Conservation (phyloP, 53 echinoderm and acorn worm species). For the Paracentrotus lividus region DNA sequence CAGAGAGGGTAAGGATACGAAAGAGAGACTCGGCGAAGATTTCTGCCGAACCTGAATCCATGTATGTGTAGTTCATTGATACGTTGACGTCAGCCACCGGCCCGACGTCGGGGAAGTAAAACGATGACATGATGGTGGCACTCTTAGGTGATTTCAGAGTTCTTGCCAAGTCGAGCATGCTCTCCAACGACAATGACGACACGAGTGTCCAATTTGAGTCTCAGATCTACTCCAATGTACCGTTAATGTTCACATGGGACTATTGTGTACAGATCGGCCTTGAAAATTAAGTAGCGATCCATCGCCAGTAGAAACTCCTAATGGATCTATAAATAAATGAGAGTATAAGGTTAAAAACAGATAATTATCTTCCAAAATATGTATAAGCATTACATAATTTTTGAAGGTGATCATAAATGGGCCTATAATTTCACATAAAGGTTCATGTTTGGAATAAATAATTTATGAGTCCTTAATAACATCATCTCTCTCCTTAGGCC, state of each 20-base stretch:
- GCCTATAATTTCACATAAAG: too few relatives aligned
- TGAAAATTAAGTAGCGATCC: neutral
- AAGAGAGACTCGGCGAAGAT: conserved; percentile 64
- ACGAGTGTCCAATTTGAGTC: neutral
- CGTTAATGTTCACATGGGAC: neutral
- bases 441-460: too few relatives aligned
- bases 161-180: conserved; percentile 41
- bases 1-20: conserved; percentile 48
- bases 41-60: conserved; percentile 39
- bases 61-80: conserved; percentile 21
- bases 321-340: neutral
- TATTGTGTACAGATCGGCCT: neutral
- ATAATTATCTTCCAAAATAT: too few relatives aligned
- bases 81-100: neutral
- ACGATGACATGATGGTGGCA: conserved; percentile 61
- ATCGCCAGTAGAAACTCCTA: neutral
- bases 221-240: neutral
- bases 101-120: conserved; percentile 36
- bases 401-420: too few relatives aligned
- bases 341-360: neutral
- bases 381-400: too few relatives aligned
- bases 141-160: conserved; percentile 36
- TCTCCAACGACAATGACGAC: neutral
- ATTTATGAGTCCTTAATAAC: too few relatives aligned
- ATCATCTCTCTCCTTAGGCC: too few relatives aligned